Percentiles rank a stretch among this genome's conserved stretches.
phyloP scores from a whole-genome alignment of 23 tunicate genomes.

The Diplosoma virens region DNA sequence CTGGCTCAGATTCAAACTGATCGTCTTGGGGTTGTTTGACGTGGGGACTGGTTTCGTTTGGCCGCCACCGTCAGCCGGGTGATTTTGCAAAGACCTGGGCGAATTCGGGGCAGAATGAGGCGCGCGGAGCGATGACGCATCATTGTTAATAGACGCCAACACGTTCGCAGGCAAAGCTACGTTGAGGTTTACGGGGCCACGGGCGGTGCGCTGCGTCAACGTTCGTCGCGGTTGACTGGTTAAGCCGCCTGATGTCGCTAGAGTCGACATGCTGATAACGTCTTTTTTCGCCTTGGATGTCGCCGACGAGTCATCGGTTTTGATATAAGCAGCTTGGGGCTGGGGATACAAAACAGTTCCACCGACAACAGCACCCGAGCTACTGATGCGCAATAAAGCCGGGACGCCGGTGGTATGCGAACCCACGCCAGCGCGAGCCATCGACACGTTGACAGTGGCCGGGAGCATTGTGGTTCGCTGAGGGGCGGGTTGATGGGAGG shows the following conservation, averaged over 20 bases:
- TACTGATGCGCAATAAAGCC: slow-evolving; percentile 46
- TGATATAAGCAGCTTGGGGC: neutral
- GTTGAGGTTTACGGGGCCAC: slow-evolving; percentile 37
- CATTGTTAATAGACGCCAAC: slow-evolving; percentile 35
- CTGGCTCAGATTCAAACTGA: slow-evolving; percentile 57
- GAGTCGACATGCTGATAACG: neutral
- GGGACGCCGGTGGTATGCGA: slow-evolving; percentile 56
- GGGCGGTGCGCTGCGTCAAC: slow-evolving; percentile 15
- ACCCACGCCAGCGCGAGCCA: slow-evolving; percentile 24
- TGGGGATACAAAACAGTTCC: slow-evolving; percentile 43
- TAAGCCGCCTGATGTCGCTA: neutral
- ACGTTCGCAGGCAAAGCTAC: slow-evolving; percentile 43
- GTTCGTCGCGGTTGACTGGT: slow-evolving; percentile 15
- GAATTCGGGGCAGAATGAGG: slow-evolving; percentile 63
- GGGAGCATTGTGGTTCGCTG: slow-evolving; percentile 53
- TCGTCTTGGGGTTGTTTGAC: slow-evolving; percentile 48
- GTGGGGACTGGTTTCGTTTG: neutral
- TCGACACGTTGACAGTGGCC: slow-evolving; percentile 47
- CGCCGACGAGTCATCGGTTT: neutral
- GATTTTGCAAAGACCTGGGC: slow-evolving; percentile 11
- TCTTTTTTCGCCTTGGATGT: neutral
- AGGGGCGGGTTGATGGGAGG: slow-evolving; percentile 6
- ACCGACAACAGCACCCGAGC: slow-evolving; percentile 48
- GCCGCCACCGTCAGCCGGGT: neutral
- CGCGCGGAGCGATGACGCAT: slow-evolving; percentile 16